Conservation (phyloP, 2,888 invertebrate genomes). For the Venustoraphidia nigricollis region DNA sequence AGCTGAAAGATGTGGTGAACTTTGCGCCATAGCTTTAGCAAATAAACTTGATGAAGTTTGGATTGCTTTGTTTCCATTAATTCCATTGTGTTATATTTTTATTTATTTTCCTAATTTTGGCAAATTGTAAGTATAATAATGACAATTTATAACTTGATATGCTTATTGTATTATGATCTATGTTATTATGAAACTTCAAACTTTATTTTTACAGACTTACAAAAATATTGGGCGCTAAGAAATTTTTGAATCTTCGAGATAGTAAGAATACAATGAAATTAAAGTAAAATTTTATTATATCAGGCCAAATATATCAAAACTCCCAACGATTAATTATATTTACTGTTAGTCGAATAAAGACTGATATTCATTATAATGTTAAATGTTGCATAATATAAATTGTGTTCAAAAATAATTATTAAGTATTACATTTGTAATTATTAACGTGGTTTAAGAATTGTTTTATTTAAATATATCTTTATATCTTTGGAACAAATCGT, state of each 20-base stretch:
- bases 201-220: constrained; percentile 22
- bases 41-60: constrained; percentile 49
- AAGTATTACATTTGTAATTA: no score
- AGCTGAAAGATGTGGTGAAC: constrained; percentile 37
- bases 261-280: constrained; percentile 19
- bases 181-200: not conserved
- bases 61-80: constrained; percentile 49
- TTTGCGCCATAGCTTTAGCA: constrained; percentile 40
- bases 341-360: no score
- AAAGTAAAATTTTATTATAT: not conserved
- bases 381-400: no score
- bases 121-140: constrained; percentile 25
- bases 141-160: constrained; percentile 2
- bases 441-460: no score
- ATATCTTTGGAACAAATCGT: no score
- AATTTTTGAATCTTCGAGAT: constrained; percentile 28
- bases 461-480: no score
- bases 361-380: no score
- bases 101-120: constrained; percentile 39
- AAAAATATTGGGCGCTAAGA: constrained; percentile 25
- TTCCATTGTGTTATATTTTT: constrained; percentile 38
- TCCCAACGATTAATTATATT: no score
- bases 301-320: no score
- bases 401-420: no score
- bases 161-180: not conserved